These are phyloP conservation scores for Ceyx margarethae DNA, from an alignment of 2,113 vertebrate genomes.

Conservation along the genomic window DNA sequence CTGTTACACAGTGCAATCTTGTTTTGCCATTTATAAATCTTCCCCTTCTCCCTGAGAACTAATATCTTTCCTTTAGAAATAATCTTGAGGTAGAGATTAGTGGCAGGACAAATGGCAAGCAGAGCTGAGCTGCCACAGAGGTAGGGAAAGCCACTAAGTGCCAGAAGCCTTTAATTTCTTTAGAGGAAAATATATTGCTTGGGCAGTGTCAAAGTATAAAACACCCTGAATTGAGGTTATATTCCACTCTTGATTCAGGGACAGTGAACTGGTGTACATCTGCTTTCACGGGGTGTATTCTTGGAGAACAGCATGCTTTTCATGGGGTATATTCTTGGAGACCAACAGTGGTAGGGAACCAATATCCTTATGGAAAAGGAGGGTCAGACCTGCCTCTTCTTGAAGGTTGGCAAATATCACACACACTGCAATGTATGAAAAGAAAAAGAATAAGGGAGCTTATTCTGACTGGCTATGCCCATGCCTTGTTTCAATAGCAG, in stretches of 20 bases:
- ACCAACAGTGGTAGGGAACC: not conserved
- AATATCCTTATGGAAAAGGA: not conserved
- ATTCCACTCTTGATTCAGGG: not conserved
- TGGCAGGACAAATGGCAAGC: not conserved
- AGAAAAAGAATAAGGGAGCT: not conserved
- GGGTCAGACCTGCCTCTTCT: not conserved
- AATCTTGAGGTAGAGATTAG: not conserved
- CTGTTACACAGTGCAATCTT: not conserved
- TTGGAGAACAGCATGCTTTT: not conserved
- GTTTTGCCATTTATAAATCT: not conserved
- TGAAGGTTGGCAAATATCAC: not conserved
- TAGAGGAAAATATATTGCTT: not conserved
- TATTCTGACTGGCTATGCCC: not conserved
- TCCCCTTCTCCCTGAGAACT: not conserved
- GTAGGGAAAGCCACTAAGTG: not conserved
- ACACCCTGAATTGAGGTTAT: not conserved
- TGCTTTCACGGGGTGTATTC: not conserved
- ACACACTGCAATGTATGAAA: not conserved
- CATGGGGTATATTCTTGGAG: not conserved
- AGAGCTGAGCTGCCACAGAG: not conserved
- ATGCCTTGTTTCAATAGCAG: not conserved
- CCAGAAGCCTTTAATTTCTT: constrained; percentile 5
- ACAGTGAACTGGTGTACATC: not conserved
- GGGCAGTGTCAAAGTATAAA: not conserved
- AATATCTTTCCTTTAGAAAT: not conserved